Conservation (phyloP, 2,113 vertebrate genomes). For the Phrynosoma blainvillii region DNA sequence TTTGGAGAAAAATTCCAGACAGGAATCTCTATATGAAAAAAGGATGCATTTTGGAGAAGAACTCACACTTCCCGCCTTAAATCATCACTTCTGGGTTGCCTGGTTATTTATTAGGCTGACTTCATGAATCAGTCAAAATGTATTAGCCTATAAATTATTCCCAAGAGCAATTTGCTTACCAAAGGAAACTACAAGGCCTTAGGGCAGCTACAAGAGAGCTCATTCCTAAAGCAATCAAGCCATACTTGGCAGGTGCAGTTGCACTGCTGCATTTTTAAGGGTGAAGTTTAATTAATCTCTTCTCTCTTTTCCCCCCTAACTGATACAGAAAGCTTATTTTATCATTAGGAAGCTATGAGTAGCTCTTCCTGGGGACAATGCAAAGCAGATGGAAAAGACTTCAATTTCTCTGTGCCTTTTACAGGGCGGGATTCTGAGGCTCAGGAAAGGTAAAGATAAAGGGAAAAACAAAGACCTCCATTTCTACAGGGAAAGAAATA, state of each 20-base stretch:
- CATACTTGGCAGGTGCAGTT: slow-evolving; percentile 10
- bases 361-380: neutral
- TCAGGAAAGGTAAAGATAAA: neutral
- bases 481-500: neutral
- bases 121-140: slow-evolving; percentile 55
- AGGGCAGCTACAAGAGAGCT: slow-evolving; percentile 41
- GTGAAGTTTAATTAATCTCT: slow-evolving; percentile 11
- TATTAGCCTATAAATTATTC: slow-evolving; percentile 58
- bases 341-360: neutral
- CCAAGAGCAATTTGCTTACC: slow-evolving; percentile 50
- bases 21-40: neutral
- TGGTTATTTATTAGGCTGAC: slow-evolving; percentile 56
- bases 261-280: slow-evolving; percentile 4
- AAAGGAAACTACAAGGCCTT: slow-evolving; percentile 39
- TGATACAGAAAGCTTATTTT: neutral
- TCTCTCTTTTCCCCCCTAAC: neutral
- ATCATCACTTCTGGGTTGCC: slow-evolving; percentile 38
- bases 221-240: slow-evolving; percentile 54
- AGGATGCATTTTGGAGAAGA: slow-evolving; percentile 33
- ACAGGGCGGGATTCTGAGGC: neutral
- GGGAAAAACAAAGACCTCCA: neutral
- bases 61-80: slow-evolving; percentile 45
- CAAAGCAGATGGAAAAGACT: neutral
- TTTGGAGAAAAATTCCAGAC: neutral
- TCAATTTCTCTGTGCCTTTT: neutral